These are phyloP conservation scores for Monodelphis domestica DNA, from an alignment of 2,797 vertebrate genomes.

Conservation along the genomic window DNA sequence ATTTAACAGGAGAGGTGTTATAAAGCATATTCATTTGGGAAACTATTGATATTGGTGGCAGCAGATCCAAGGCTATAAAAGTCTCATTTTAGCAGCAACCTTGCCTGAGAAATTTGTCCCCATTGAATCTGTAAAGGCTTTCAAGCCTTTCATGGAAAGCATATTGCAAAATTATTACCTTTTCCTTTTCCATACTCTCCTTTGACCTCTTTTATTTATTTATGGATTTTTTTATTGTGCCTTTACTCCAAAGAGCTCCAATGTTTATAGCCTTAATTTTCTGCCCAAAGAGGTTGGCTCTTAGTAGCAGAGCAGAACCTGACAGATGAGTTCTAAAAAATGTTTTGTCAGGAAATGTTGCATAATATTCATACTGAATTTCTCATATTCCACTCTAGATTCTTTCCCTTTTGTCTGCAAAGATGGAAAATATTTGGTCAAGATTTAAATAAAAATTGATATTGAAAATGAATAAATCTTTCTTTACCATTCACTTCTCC, in stretches of 20 bases:
- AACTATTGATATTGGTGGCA: neutral
- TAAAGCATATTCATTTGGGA: neutral
- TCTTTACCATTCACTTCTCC: no score
- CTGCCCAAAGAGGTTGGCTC: neutral
- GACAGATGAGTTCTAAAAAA: neutral
- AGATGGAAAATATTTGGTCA: no score
- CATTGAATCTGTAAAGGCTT: neutral
- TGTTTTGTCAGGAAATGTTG: neutral
- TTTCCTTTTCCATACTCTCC: neutral
- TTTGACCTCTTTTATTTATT: neutral
- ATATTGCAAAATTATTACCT: neutral
- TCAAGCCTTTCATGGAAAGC: neutral
- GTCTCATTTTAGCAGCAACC: neutral
- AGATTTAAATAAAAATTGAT: no score
- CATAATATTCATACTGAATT: neutral
- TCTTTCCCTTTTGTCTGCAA: no score
- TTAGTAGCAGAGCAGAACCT: neutral
- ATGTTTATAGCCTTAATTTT: neutral
- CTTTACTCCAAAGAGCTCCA: neutral
- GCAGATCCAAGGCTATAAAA: neutral
- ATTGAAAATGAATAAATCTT: no score
- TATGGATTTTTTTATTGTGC: neutral
- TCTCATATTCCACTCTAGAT: no score
- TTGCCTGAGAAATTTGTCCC: neutral
- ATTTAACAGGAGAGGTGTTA: neutral